Evolutionary conservation across 1,140 invertebrate species (phyloP).

Genomic region (Octopus sinensis): DNA sequence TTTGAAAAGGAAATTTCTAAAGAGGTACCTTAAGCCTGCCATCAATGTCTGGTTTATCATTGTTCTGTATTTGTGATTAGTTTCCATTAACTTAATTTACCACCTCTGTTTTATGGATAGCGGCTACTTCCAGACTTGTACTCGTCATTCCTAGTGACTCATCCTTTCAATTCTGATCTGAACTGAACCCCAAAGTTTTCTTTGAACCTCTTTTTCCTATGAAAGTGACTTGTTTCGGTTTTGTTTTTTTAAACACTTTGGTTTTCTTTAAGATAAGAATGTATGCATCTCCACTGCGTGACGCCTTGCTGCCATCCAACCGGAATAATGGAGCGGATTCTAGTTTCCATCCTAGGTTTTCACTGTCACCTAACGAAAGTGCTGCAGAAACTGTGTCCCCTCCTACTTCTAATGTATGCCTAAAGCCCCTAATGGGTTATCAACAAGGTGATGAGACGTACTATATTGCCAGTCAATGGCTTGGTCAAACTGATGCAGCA

Average conservation of each 20-base stretch:
- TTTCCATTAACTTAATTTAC: too few species aligned
- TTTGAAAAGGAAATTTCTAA: too few species aligned
- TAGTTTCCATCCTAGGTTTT: not conserved
- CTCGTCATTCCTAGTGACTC: too few species aligned
- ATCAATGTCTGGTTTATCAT: too few species aligned
- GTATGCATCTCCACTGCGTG: not conserved
- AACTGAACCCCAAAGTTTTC: too few species aligned
- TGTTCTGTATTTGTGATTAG: too few species aligned
- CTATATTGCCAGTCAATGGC: not conserved
- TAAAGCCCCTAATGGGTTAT: not conserved
- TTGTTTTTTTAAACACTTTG: not conserved
- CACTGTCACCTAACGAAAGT: not conserved
- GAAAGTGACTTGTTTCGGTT: not conserved
- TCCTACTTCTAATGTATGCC: not conserved
- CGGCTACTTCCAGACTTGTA: too few species aligned
- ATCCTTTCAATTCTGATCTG: too few species aligned
- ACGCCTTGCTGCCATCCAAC: not conserved
- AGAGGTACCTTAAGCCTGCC: too few species aligned
- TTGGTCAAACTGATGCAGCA: not conserved
- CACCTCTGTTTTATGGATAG: too few species aligned
- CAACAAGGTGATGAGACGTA: not conserved
- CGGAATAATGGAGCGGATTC: not conserved
- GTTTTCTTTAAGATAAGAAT: not conserved
- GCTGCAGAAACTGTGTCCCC: not conserved
- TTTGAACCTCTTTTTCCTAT: too few species aligned